These are phyloP conservation scores for Marcusenius ussheri DNA, from an alignment of 2,113 vertebrate genomes.

Conservation along the genomic window DNA sequence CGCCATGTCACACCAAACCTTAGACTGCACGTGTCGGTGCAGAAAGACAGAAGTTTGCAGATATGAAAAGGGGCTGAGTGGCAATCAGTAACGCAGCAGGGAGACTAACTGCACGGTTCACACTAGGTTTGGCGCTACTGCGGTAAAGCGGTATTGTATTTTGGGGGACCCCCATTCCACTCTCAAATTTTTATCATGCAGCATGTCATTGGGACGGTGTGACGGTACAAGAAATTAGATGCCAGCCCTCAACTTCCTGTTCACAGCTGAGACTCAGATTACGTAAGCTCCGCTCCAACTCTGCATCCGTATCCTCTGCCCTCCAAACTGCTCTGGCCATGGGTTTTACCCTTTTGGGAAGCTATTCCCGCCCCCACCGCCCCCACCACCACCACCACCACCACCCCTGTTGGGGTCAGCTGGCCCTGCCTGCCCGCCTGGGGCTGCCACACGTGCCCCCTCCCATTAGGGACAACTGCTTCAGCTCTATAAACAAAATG, in stretches of 20 bases:
- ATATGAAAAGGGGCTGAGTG: neutral
- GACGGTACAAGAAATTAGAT: neutral
- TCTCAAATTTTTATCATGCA: neutral
- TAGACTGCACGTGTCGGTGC: neutral
- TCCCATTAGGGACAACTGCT: neutral
- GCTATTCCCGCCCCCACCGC: neutral
- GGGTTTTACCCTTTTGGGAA: neutral
- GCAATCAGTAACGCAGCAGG: neutral
- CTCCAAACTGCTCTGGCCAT: neutral
- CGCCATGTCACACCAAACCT: neutral
- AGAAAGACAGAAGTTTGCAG: neutral
- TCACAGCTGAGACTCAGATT: constrained; percentile 42
- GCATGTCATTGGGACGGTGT: neutral
- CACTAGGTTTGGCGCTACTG: neutral
- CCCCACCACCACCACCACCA: too few relatives aligned
- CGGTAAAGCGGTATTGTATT: neutral
- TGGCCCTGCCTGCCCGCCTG: neutral
- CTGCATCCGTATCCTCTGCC: neutral
- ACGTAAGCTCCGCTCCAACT: constrained; percentile 35
- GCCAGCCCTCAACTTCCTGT: constrained; percentile 11
- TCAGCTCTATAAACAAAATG: neutral
- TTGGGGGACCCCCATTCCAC: neutral
- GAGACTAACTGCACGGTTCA: neutral
- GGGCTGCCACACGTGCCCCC: neutral
- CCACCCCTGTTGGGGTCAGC: neutral